Evolutionary conservation across 2,113 vertebrate species (phyloP), one percentile per base, ranked within the genome.

Genomic region (Physeter macrocephalus): DNA sequence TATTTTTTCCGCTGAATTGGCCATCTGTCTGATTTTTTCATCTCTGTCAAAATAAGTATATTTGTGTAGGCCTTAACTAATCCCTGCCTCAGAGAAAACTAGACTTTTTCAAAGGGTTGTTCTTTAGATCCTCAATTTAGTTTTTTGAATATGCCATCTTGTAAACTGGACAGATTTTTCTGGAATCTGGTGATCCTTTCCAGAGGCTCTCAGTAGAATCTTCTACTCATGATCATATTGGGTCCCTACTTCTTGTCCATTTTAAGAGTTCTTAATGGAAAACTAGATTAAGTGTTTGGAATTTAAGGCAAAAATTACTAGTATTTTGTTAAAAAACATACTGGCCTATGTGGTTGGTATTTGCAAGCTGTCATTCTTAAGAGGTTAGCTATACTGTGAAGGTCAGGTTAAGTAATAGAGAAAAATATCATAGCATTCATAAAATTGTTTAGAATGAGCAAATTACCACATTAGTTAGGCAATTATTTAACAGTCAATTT

Each of bases 261-360:
- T 90, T 82, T 81, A 88, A 81, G 29, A 90, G 67, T 46, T 94
- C 27, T 75, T 83, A 72, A 43, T 93, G 52, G 20, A 66, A 95
- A 82, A 84, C 54, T 17, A 54, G 41, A 57, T 49, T 57, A 5
- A 15, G 0, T 61, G 9, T 34, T 78, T 88, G 43, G 21, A 20
- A 97, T 88, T 90, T 61, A 94, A 88, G 25, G 7, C 29, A 92
- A 97, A 90, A 88, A 36, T 54, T 36, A 36, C 29, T 13, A 57
- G 13, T 54, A 61, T 61, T 84, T 95, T 93, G 67, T 39, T 82
- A 84, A 75, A 52, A 77, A 95, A 67, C 52, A 66, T 18, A 82
- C 7, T 78, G n/a, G 23, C 4, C 43, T 82, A 39, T 15, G 13
- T 93, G 29, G 2, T 3, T 93, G 34, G 15, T 41, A 64, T 69